Base-by-base conservation (phyloP, 1,140 invertebrate species). In the Cyphomyrmex costatus region DNA sequence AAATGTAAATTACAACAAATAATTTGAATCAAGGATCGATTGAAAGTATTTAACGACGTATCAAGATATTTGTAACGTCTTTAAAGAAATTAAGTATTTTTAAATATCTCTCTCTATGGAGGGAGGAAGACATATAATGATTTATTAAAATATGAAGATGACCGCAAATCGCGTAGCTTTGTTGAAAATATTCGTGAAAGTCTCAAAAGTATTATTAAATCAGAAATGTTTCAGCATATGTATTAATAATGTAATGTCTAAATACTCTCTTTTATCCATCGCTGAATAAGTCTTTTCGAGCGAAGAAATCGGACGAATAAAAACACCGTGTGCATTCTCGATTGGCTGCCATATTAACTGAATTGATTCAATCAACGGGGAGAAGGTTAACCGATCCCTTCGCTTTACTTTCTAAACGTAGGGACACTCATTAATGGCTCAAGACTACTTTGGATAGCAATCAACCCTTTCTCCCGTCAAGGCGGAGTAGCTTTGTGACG, bases 401-500 rank as follows among this genome's bases (percentile, higher is more conserved):
- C 33, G 21, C 30, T 30, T 42, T n/a, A 56, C 24, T 68, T 58
- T 51, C 14, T 6, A 30, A 33, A 10, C n/a, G n/a, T 68, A 42
- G 71, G 63, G 58, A 76, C 58, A 90, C 85, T 77, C 66, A 65
- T 68, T 66, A 76, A 88, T 65, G 46, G n/a, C 53, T 60, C 21
- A 19, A 58, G 8, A 33, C 51, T 53, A 33, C 79, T 71, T 24
- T 30, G 24, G 27, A 21, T n/a, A 27, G 68, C 68, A 36, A 74
- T 90, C 77, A 90, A 66, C 86, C 73, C 71, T 86, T 82, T 79
- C 42, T 61, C 33, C 56, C n/a, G 77, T 51, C 86, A 86, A 88
- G 86, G 86, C 82, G 78, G 71, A 86, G 58, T 53, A 53, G 46
- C 56, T 63, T 82, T 85, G 46, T 42, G 8, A n/a, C 30, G 89